These are phyloP conservation scores for Pheosia tremula DNA, from an alignment of 2,888 invertebrate species.

Conservation along the genomic window DNA sequence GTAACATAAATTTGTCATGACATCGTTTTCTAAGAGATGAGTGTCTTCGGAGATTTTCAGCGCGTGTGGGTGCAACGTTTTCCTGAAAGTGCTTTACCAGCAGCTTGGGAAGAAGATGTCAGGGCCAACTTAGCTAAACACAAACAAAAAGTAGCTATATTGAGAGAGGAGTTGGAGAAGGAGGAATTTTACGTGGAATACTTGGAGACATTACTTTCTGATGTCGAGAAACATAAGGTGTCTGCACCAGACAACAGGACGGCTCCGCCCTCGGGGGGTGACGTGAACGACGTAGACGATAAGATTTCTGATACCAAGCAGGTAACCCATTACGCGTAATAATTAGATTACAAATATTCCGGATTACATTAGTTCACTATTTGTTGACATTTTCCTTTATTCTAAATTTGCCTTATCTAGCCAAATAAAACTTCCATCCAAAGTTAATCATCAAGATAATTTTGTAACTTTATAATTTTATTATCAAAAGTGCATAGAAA, in stretches of 20 bases:
- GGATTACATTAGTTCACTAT: not conserved
- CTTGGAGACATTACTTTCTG: constrained; percentile 92
- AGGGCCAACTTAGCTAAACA: constrained; percentile 95
- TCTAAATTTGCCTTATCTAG: constrained; percentile 29
- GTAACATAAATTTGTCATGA: constrained; percentile 81
- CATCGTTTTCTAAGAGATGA: constrained; percentile 87
- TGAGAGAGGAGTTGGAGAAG: constrained; percentile 94
- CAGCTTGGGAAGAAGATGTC: constrained; percentile 97
- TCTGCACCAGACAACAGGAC: constrained; percentile 74
- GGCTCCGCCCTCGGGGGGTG: constrained; percentile 80
- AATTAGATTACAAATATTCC: not conserved
- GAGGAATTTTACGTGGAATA: constrained; percentile 96
- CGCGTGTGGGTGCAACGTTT: constrained; percentile 96
- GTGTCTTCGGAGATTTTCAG: constrained; percentile 96
- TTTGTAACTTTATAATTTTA: too few species aligned
- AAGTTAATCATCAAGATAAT: not conserved
- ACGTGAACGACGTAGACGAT: constrained; percentile 74
- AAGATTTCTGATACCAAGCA: constrained; percentile 77
- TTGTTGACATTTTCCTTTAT: constrained; percentile 18
- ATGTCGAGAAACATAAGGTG: constrained; percentile 93
- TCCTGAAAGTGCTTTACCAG: constrained; percentile 95
- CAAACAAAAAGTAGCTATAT: constrained; percentile 92
- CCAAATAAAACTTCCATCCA: constrained; percentile 8
- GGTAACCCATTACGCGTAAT: constrained; percentile 51
- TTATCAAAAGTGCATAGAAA: too few species aligned